Conservation (phyloP, 2,113 vertebrate species). For the Micromys minutus region DNA sequence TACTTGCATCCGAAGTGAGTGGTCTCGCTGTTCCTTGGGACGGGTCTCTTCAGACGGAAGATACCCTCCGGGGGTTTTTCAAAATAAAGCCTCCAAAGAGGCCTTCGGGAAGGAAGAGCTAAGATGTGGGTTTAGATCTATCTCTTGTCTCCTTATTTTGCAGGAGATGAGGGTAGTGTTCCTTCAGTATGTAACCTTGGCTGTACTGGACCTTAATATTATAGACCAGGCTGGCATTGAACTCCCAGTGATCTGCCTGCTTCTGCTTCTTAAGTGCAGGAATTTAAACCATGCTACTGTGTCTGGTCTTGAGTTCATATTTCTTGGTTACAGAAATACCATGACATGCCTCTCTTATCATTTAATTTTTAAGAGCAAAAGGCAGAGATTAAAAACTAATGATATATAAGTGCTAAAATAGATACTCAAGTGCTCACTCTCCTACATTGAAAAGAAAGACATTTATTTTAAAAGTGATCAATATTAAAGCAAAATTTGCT, state of each 20-base stretch:
- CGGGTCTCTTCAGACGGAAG: no score
- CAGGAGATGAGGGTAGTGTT: neutral
- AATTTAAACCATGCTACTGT: no score
- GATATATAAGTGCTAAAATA: no score
- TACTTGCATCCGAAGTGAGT: no score
- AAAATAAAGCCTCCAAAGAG: neutral
- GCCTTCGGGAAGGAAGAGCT: neutral
- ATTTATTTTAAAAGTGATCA: neutral
- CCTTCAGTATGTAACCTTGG: neutral
- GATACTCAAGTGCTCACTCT: no score
- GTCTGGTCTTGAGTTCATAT: neutral
- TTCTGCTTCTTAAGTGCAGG: neutral
- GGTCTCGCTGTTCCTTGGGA: no score
- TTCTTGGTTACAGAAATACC: neutral
- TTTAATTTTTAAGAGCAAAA: neutral
- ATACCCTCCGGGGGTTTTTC: no score
- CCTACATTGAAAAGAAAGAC: neutral
- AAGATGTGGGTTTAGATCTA: neutral
- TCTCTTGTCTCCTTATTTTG: no score
- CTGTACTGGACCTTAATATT: neutral
- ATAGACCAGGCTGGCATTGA: neutral
- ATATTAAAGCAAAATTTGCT: neutral
- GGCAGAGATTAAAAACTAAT: neutral
- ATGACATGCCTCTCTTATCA: no score
- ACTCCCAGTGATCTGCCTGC: neutral